Evolutionary conservation across 2,113 vertebrate genomes (phyloP).

Genomic region (Meleagris gallopavo): DNA sequence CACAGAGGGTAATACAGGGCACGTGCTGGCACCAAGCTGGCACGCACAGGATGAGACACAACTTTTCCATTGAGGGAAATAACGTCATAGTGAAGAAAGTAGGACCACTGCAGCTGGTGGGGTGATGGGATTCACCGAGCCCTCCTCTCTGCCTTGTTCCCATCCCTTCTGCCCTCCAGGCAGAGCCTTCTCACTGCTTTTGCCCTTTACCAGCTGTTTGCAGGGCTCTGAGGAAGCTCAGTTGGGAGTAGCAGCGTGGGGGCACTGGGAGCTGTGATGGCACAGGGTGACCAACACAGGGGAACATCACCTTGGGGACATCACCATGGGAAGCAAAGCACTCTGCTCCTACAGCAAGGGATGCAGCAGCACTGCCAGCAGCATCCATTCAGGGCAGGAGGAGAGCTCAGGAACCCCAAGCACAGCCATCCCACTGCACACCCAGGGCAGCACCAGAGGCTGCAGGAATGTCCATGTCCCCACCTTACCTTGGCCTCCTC

Average conservation of each 20-base stretch:
- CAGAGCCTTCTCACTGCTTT: neutral
- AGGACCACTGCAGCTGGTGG: fast-evolving
- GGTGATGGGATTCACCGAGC: fast-evolving
- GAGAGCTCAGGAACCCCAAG: neutral
- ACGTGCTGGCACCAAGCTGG: fast-evolving
- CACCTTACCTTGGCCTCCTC: neutral
- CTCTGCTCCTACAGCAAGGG: neutral
- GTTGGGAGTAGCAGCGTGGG: neutral
- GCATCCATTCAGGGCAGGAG: too few species aligned
- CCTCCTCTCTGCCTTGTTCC: neutral
- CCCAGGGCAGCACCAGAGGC: too few species aligned
- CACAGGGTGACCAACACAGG: too few species aligned
- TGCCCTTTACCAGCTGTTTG: neutral
- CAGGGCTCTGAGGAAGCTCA: neutral
- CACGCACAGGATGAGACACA: fast-evolving
- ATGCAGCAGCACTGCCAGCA: too few species aligned
- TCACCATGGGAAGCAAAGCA: neutral
- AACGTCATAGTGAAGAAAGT: neutral
- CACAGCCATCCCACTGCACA: neutral
- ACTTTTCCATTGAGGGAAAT: neutral
- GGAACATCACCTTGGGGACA: neutral
- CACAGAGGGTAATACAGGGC: neutral
- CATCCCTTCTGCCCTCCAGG: neutral
- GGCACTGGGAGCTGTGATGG: neutral
- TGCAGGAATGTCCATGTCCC: neutral